Evolutionary conservation across 2,888 invertebrate genomes (phyloP).

Genomic region (Gymnosoma rotundatum): DNA sequence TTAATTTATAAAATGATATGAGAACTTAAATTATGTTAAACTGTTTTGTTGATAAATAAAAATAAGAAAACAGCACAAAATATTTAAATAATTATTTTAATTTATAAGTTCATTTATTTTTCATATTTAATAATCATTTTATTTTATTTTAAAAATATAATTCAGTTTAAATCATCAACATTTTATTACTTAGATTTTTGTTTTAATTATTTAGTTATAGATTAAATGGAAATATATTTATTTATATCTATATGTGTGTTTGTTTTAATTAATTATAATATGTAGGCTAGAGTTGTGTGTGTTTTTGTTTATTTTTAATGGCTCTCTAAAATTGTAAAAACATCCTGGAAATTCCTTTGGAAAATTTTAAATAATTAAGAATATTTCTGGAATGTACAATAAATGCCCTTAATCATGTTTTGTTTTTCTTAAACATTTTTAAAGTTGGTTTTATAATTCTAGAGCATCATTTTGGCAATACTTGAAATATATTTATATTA

Average conservation of each 20-base stretch:
- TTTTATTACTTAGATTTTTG: slow-evolving; percentile 66
- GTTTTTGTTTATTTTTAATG: slow-evolving; percentile 52
- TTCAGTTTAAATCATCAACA: slow-evolving; percentile 75
- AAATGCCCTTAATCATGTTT: neutral
- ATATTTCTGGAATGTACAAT: neutral
- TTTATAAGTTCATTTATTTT: slow-evolving; percentile 68
- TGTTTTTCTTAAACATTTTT: neutral
- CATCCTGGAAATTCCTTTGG: neutral
- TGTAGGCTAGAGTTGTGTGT: slow-evolving; percentile 75
- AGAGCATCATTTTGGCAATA: neutral
- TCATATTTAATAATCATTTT: slow-evolving; percentile 52
- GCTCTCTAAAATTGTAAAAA: slow-evolving; percentile 9
- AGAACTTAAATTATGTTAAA: slow-evolving; percentile 48
- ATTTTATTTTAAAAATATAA: slow-evolving; percentile 48
- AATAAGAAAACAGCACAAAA: slow-evolving; percentile 43
- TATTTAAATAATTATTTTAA: slow-evolving; percentile 53
- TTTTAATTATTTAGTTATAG: slow-evolving; percentile 34
- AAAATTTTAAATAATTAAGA: neutral
- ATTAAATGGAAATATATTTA: slow-evolving; percentile 51
- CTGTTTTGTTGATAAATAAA: neutral
- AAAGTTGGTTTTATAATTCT: slow-evolving; percentile 5
- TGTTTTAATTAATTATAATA: slow-evolving; percentile 63
- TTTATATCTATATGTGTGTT: slow-evolving; percentile 33
- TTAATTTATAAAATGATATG: slow-evolving; percentile 43
- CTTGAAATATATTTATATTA: slow-evolving; percentile 42